A percentile compares a stretch with the other conserved stretches of the same genome.
Conservation (phyloP, 2,888 invertebrate species). For the Apodemia zela region DNA sequence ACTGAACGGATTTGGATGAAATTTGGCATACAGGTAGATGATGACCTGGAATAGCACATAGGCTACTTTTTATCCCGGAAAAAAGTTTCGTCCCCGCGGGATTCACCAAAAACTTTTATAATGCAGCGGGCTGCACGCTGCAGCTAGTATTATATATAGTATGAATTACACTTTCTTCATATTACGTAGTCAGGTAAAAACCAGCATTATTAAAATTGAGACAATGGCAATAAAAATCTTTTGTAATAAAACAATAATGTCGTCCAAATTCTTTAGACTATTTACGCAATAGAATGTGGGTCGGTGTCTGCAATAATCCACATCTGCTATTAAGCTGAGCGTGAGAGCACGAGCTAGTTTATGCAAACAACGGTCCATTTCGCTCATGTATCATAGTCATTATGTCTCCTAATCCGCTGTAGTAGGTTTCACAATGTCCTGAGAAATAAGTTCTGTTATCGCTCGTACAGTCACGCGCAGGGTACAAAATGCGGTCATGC, state of each 20-base stretch:
- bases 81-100: too few species aligned
- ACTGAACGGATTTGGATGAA: too few species aligned
- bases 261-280: conserved; percentile 14
- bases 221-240: not conserved
- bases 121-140: too few species aligned
- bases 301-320: conserved; percentile 33
- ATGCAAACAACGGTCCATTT: conserved; percentile 63
- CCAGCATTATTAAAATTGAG: not conserved
- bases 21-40: too few species aligned
- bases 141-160: too few species aligned
- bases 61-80: too few species aligned
- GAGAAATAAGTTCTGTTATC: conserved; percentile 51
- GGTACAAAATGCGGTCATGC: conserved; percentile 55
- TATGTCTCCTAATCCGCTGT: conserved; percentile 43
- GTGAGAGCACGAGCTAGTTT: conserved; percentile 50
- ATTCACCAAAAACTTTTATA: too few species aligned
- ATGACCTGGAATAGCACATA: too few species aligned
- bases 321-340: conserved; percentile 55
- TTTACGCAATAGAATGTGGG: conserved; percentile 37
- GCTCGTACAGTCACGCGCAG: conserved; percentile 63
- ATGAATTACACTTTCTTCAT: not conserved
- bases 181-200: not conserved
- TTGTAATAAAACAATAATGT: conserved; percentile 8
- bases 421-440: conserved; percentile 56
- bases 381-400: conserved; percentile 58